phyloP scores from a whole-genome alignment of 2,888 invertebrate species.

The Epistrophella euchroma region DNA sequence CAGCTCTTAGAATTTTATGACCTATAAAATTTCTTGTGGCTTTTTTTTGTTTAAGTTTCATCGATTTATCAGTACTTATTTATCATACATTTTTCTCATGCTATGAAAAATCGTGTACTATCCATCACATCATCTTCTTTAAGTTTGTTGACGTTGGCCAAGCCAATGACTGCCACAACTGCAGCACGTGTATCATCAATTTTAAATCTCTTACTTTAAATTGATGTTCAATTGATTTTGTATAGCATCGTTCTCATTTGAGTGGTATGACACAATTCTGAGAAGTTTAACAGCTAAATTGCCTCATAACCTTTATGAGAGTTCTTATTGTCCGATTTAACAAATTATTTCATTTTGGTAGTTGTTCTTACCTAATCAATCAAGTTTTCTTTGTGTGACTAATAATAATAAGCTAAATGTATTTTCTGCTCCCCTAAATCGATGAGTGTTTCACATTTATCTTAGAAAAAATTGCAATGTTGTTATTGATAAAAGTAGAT shows the following conservation, averaged over 20 bases:
- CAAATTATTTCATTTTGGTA: background rate
- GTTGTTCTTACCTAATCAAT: background rate
- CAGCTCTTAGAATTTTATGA: background rate
- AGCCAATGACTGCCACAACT: slow-evolving; percentile 50
- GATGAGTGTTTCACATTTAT: background rate
- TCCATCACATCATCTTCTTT: slow-evolving; percentile 6
- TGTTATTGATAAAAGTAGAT: background rate
- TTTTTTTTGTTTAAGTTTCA: slow-evolving; percentile 19
- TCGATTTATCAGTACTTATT: slow-evolving; percentile 64
- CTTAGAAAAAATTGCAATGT: background rate
- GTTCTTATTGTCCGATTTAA: background rate
- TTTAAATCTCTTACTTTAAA: slow-evolving; percentile 45
- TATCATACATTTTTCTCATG: background rate
- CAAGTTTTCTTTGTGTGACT: background rate
- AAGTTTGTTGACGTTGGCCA: slow-evolving; percentile 64
- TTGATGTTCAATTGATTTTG: slow-evolving; percentile 68
- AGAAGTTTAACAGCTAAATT: background rate
- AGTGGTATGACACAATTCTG: background rate
- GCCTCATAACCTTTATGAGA: background rate
- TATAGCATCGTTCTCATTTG: slow-evolving; percentile 25
- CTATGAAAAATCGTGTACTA: slow-evolving; percentile 20
- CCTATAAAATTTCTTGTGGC: slow-evolving; percentile 2
- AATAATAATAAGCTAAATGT: background rate
- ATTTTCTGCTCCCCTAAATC: background rate
- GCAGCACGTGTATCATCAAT: slow-evolving; percentile 60